A percentile compares a stretch with the other conserved stretches of the same genome.
Evolutionary conservation across 92 coral and sea anemone species (phyloP).

Genomic region (Porites divaricata): DNA sequence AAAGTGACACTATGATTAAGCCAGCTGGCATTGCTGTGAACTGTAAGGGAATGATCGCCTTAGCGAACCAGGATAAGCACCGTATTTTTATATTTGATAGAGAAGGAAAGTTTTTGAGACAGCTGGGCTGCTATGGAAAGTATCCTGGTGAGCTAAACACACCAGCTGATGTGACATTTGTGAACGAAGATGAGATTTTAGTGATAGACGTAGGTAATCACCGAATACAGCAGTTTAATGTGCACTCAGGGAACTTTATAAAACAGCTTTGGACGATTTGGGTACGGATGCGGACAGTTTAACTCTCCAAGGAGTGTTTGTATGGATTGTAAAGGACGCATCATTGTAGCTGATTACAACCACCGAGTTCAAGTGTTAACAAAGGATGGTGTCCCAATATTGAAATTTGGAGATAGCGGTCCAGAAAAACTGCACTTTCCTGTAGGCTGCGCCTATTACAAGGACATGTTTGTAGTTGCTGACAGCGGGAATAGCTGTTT

Average conservation of each 20-base stretch:
- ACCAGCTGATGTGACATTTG: not conserved
- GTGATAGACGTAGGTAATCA: not conserved
- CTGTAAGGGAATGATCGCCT: not conserved
- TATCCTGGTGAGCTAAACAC: not conserved
- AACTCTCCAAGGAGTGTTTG: not conserved
- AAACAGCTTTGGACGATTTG: slow-evolving; percentile 22
- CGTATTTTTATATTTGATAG: not conserved
- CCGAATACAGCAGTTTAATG: not conserved
- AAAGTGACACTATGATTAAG: not conserved
- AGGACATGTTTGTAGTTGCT: not conserved
- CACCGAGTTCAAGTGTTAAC: slow-evolving; percentile 40
- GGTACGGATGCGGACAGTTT: slow-evolving; percentile 10
- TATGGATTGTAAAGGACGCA: slow-evolving; percentile 20
- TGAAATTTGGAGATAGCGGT: not conserved
- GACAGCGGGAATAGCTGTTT: not conserved
- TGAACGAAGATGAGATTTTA: not conserved
- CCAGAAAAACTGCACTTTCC: slow-evolving; percentile 3
- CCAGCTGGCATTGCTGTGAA: not conserved
- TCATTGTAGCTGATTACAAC: slow-evolving; percentile 27
- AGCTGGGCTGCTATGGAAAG: not conserved
- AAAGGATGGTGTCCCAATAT: slow-evolving; percentile 16
- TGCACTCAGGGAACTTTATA: not conserved
- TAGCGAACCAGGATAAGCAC: not conserved
- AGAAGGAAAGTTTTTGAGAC: not conserved
- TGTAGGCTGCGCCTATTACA: not conserved